Conservation (phyloP, 2,113 vertebrate genomes). For the Alexandromys fortis region DNA sequence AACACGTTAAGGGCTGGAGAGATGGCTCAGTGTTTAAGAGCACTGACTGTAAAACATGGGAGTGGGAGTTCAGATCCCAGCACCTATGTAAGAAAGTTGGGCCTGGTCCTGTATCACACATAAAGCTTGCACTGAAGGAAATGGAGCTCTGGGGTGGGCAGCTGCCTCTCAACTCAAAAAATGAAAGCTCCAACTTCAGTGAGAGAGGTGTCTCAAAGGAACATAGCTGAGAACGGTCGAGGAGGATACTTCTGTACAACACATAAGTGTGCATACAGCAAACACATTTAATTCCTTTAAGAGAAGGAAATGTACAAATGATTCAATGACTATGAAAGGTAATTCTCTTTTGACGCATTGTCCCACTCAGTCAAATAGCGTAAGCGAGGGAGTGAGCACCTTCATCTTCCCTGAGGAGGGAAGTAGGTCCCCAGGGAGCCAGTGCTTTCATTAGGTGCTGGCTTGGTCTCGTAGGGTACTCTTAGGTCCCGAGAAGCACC, state of each 20-base stretch:
- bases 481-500: background rate
- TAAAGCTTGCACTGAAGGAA: background rate
- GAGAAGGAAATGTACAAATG: background rate
- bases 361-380: background rate
- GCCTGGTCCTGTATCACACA: background rate
- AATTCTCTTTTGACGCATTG: background rate
- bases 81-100: background rate
- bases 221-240: background rate
- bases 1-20: background rate
- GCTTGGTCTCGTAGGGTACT: background rate
- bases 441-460: background rate
- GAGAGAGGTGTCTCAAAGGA: background rate
- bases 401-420: slow-evolving; percentile 22
- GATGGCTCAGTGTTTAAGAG: background rate
- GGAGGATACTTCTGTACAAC: background rate
- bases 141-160: background rate
- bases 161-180: background rate
- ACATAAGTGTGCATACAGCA: background rate
- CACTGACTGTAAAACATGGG: background rate
- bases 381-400: background rate
- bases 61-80: background rate
- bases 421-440: background rate
- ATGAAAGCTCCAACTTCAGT: background rate
- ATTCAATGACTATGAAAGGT: background rate
- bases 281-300: background rate